A percentile compares a stretch with the other conserved stretches of the same genome.
Evolutionary conservation across 2,888 invertebrate species (phyloP).

Genomic region (Sesia bembeciformis): DNA sequence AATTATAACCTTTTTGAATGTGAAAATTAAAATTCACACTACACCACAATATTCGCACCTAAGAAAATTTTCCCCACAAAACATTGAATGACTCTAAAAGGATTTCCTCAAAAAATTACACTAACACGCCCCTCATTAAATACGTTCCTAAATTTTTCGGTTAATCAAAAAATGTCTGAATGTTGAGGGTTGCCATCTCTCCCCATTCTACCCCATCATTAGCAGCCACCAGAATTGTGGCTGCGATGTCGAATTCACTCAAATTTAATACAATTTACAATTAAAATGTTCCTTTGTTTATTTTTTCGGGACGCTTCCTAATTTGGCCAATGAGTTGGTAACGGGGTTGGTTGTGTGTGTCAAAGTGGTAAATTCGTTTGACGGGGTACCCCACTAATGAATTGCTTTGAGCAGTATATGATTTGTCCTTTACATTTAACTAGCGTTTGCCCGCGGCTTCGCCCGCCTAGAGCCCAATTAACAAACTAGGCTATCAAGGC

Average conservation of each 20-base stretch:
- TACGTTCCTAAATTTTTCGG: conserved; percentile 43
- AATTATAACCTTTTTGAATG: too few species aligned
- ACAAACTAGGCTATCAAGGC: too few species aligned
- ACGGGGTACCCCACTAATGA: neutral
- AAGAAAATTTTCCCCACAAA: conserved; percentile 22
- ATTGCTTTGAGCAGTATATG: neutral
- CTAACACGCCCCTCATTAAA: conserved; percentile 45
- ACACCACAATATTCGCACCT: neutral
- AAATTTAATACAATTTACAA: conserved; percentile 68
- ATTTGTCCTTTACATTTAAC: too few species aligned
- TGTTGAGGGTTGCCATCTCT: conserved; percentile 29
- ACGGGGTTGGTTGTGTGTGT: too few species aligned
- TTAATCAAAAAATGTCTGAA: conserved; percentile 55
- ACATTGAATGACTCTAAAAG: conserved; percentile 25
- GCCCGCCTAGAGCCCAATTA: too few species aligned
- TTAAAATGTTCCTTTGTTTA: conserved; percentile 58
- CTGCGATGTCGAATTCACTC: conserved; percentile 51
- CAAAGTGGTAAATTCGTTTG: too few species aligned
- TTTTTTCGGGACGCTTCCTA: conserved; percentile 45
- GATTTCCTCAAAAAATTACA: conserved; percentile 15
- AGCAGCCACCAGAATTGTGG: conserved; percentile 37
- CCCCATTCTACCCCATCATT: conserved; percentile 30
- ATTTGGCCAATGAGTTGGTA: conserved; percentile 34
- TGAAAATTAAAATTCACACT: neutral
- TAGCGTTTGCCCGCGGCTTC: too few species aligned